These are phyloP conservation scores for Lepilemur ruficaudatus DNA, from an alignment of 2,797 vertebrate species.

Conservation along the genomic window DNA sequence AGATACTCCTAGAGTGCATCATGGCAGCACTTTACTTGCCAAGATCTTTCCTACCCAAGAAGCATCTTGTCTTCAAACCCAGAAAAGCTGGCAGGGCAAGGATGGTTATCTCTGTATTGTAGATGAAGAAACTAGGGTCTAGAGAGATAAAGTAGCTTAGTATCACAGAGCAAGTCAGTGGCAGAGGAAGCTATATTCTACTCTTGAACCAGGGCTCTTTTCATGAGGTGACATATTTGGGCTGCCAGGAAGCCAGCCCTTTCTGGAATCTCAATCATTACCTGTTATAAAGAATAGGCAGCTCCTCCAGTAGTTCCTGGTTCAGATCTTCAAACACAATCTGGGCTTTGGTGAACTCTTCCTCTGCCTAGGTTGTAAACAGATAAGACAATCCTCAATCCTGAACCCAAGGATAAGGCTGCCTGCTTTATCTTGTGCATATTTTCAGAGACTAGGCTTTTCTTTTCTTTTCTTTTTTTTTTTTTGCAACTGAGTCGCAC, in stretches of 20 bases:
- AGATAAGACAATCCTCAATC: not conserved
- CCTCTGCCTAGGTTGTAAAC: conserved; percentile 87
- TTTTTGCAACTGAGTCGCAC: no score
- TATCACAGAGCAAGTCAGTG: not conserved
- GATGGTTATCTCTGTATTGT: not conserved
- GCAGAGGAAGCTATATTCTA: not conserved
- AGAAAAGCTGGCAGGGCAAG: conserved; percentile 19
- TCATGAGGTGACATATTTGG: not conserved
- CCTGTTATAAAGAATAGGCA: conserved; percentile 91
- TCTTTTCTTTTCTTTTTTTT: not conserved
- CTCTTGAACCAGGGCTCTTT: not conserved
- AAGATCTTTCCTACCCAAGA: not conserved
- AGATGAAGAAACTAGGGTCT: not conserved
- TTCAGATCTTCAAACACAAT: conserved; percentile 93
- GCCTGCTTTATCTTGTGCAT: not conserved
- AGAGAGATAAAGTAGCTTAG: not conserved
- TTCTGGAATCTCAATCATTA: conserved; percentile 44
- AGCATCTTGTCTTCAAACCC: not conserved
- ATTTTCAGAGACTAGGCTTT: not conserved
- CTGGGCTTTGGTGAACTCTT: conserved; percentile 91
- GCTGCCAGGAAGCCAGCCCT: not conserved
- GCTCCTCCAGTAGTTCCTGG: conserved; percentile 91
- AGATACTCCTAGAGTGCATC: not conserved
- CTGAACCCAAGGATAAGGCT: not conserved
- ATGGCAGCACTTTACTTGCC: not conserved